Percentiles rank a stretch among this genome's conserved stretches.
These are phyloP conservation scores for Leptocoma aspasia DNA, from an alignment of 2,113 vertebrate species.

Conservation along the genomic window DNA sequence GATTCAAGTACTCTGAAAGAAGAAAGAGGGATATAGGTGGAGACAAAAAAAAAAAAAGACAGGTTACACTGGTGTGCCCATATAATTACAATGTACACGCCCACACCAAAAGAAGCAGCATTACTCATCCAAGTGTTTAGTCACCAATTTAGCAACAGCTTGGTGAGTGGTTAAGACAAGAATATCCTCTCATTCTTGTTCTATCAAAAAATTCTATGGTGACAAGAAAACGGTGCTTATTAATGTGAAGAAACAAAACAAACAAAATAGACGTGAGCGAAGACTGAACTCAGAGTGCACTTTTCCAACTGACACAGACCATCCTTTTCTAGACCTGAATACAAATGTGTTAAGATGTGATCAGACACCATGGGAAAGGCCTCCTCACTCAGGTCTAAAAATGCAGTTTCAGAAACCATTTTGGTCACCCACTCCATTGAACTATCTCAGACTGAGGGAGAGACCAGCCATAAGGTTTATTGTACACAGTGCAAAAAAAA, in stretches of 20 bases:
- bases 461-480: not conserved
- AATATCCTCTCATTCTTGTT: constrained; percentile 35
- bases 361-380: not conserved
- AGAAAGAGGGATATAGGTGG: constrained; percentile 58
- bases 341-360: not conserved
- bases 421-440: not conserved
- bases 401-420: not conserved
- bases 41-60: constrained; percentile 45
- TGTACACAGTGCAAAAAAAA: not conserved
- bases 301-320: not conserved
- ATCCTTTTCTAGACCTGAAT: not conserved
- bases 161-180: constrained; percentile 21
- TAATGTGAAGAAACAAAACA: not conserved
- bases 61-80: constrained; percentile 28
- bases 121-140: constrained; percentile 54
- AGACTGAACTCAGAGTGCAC: not conserved
- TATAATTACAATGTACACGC: constrained; percentile 65
- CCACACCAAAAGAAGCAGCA: constrained; percentile 40
- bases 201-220: not conserved
- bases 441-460: not conserved
- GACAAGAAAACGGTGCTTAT: not conserved
- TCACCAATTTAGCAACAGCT: constrained; percentile 47
- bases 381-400: not conserved
- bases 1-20: constrained; percentile 85
- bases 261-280: not conserved